Evolutionary conservation across 2,113 vertebrate genomes (phyloP).

Genomic region (Psilopogon haemacephalus): DNA sequence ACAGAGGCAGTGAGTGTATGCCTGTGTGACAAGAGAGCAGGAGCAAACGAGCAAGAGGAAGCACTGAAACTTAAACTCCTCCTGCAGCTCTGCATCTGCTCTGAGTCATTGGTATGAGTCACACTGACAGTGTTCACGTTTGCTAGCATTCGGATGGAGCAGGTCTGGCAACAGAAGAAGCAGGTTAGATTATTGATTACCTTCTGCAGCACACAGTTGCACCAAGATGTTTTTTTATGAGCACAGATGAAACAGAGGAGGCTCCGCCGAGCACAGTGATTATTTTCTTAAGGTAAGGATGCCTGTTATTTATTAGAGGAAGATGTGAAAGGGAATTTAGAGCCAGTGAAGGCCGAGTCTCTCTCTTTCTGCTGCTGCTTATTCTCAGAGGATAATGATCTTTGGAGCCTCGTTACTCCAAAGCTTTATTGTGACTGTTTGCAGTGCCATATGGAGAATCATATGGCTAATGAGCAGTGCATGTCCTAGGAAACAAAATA

Average conservation of each 20-base stretch:
- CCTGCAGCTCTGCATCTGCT: conserved; percentile 66
- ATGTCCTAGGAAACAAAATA: neutral
- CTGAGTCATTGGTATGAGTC: conserved; percentile 62
- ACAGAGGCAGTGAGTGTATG: rapidly evolving
- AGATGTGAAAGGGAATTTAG: neutral
- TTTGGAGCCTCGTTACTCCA: neutral
- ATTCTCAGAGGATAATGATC: neutral
- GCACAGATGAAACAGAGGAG: neutral
- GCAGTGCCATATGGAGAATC: conserved; percentile 2
- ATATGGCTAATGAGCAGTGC: neutral
- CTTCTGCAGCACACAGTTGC: conserved; percentile 35
- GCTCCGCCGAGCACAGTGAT: neutral
- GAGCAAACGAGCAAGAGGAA: neutral
- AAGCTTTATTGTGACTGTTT: neutral
- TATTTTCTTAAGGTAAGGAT: conserved; percentile 45
- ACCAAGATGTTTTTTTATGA: neutral
- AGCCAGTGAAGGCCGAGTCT: neutral
- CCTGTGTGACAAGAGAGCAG: neutral
- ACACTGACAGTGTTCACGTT: conserved; percentile 17
- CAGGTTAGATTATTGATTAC: conserved; percentile 43
- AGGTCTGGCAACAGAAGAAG: neutral
- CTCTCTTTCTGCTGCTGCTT: neutral
- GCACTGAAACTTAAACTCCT: conserved; percentile 56
- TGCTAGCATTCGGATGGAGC: conserved; percentile 34
- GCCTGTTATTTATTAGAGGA: neutral